These are phyloP conservation scores for Cyanoliseus patagonus DNA, from an alignment of 2,113 vertebrate genomes.

Conservation along the genomic window DNA sequence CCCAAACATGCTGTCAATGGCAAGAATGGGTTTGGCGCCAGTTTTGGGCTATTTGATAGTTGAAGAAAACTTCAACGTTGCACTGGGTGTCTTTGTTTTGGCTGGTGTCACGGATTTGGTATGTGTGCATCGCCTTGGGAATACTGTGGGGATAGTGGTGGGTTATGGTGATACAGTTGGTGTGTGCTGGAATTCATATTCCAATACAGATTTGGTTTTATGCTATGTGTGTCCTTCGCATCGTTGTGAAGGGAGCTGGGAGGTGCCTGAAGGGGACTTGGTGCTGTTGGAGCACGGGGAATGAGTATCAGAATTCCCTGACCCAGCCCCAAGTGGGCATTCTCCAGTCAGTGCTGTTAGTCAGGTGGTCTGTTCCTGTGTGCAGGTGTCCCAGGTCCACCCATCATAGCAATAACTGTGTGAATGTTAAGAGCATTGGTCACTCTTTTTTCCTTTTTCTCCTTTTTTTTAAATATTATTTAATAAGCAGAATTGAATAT, in stretches of 20 bases:
- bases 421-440: not conserved
- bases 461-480: not conserved
- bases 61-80: slow-evolving; percentile 88
- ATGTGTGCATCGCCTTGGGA: not conserved
- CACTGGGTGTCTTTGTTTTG: slow-evolving; percentile 88
- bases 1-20: slow-evolving; percentile 93
- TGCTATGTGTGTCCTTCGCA: fast-evolving
- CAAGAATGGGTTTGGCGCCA: slow-evolving; percentile 89
- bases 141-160: fast-evolving
- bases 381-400: not conserved
- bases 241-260: not conserved
- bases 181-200: fast-evolving
- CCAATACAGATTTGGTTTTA: fast-evolving
- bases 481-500: not conserved
- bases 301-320: not conserved
- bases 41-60: slow-evolving; percentile 91
- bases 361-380: too few species aligned
- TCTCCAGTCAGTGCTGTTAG: not conserved
- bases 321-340: not conserved
- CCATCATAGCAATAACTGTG: fast-evolving
- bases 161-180: fast-evolving
- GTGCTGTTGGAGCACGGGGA: not conserved
- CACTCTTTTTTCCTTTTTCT: not conserved
- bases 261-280: fast-evolving
- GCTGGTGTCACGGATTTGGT: slow-evolving; percentile 96